Conservation (phyloP, 2,113 vertebrate species). For the Lepidothrix coronata region DNA sequence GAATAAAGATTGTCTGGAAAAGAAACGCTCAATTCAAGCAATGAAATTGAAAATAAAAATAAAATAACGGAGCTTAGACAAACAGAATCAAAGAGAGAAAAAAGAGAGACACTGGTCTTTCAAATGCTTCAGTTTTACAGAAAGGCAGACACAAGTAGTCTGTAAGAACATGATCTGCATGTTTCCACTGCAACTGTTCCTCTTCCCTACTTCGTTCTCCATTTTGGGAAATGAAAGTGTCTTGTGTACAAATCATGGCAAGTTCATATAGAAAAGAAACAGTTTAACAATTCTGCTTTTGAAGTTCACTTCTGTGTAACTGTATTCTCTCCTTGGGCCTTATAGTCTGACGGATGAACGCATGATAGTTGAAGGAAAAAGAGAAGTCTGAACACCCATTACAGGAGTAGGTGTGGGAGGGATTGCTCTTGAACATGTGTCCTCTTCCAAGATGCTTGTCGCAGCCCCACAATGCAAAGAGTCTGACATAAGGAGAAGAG, state of each 20-base stretch:
- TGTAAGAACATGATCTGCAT: not conserved
- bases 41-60: not conserved
- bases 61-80: not conserved
- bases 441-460: not conserved
- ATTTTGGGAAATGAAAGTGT: not conserved
- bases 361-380: not conserved
- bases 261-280: not conserved
- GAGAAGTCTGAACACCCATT: not conserved
- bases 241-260: not conserved
- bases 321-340: not conserved
- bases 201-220: not conserved
- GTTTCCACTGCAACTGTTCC: not conserved
- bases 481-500: not conserved
- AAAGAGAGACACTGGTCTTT: not conserved
- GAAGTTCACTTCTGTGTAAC: not conserved
- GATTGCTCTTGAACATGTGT: not conserved
- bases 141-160: not conserved
- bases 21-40: not conserved
- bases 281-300: not conserved
- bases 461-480: not conserved
- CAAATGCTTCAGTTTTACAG: not conserved
- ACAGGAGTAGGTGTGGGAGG: not conserved
- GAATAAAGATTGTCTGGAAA: not conserved
- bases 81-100: not conserved
- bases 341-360: not conserved